These are phyloP conservation scores for Ataeniobius toweri DNA, from an alignment of 2,797 vertebrate genomes.

Conservation along the genomic window DNA sequence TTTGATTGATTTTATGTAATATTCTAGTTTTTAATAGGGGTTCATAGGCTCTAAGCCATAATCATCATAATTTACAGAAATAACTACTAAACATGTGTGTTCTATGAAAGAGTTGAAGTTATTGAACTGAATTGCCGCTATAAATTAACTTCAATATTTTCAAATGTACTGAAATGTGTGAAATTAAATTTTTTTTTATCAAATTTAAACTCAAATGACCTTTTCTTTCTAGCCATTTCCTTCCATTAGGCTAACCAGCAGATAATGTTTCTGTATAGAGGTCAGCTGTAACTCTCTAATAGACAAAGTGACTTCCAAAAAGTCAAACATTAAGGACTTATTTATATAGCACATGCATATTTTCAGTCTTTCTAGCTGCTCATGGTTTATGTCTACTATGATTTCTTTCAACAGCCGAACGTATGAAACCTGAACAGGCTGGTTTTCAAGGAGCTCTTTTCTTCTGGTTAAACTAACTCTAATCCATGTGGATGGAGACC, in stretches of 20 bases:
- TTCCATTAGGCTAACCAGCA: background rate
- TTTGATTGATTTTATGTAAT: background rate
- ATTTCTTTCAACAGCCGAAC: conserved; percentile 32
- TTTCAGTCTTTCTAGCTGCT: background rate
- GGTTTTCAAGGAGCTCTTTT: conserved; percentile 51
- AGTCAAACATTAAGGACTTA: background rate
- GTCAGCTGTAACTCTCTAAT: background rate
- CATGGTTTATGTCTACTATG: conserved; percentile 2
- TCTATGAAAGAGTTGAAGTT: background rate
- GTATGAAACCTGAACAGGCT: conserved; percentile 52
- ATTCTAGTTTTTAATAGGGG: background rate
- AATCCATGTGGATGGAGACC: conserved; percentile 49
- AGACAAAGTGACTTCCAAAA: background rate
- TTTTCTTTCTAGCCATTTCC: background rate
- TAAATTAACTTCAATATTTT: background rate
- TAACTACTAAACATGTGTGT: background rate
- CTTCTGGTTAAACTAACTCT: conserved; percentile 53
- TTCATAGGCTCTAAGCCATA: background rate
- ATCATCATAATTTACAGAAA: background rate
- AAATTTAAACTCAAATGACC: no score
- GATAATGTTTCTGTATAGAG: background rate
- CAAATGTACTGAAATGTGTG: background rate
- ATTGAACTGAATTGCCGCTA: no score
- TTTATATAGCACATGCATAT: background rate
- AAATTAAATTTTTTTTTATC: no score